Base-by-base conservation (phyloP, 2,888 invertebrate species). In the Pteria penguin region DNA sequence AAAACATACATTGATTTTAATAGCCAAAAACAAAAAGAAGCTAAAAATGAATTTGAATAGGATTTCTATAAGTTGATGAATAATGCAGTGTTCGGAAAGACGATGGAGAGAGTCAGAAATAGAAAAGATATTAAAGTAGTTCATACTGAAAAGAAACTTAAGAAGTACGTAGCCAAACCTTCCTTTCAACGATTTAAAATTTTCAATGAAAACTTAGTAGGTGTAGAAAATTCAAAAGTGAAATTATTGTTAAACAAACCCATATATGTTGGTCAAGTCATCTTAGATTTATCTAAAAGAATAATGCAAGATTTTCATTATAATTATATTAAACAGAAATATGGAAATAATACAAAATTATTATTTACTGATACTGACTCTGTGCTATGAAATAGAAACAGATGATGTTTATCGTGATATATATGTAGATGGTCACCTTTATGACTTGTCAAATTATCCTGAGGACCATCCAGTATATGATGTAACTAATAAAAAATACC, bases 391-490 rank as follows among this genome's bases (percentile, higher is more conserved):
- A 45, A 84, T 92, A 8, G 71, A 80, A 29, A 90, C 88, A 18
- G 75, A 83, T 1, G 89, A 92, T 78, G 71, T 92, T 52, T 92
- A 93, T 82, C 78, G 84, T 61, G 88, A 90, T 73, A 29, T 67
- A 18, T n/a, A 29, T 2, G 29, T 27, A 26, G 54, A 66, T 22
- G n/a, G 24, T 2, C n/a, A 67, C 27, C 4, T 67, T n/a, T 67
- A 55, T 29, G 67, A 57, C 31, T 55, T 57, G 0, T 55, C 22
- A 22, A 57, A 67, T 57, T 67, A 55, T 29, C 18, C 18, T 1
- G 57, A 67, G 2, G 32, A 55, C n/a, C 18, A 31, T 57, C 67
- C 67, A 1, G 18, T 54, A 14, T 29, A 61, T n/a, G n/a, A n/a
- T n/a, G n/a, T n/a, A n/a, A n/a, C n/a, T n/a, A n/a, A n/a, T n/a